Percentiles rank a stretch among this genome's conserved stretches.
phyloP scores from a whole-genome alignment of 2,113 vertebrate genomes.

The Siphamia tubifer region DNA sequence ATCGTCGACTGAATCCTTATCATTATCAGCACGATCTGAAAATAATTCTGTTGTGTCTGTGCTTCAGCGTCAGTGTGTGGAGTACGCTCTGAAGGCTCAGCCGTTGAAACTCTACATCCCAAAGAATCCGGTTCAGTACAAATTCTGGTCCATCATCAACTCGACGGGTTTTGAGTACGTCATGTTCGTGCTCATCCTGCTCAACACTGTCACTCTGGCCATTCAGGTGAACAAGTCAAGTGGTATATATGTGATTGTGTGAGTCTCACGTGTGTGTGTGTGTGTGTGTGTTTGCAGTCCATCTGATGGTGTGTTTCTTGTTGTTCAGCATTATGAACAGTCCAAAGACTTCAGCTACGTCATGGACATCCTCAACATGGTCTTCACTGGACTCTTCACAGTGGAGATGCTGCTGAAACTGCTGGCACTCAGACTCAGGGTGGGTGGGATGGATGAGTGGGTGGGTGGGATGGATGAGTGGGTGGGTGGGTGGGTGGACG shows the following conservation, averaged over 20 bases:
- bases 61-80: conserved; percentile 89
- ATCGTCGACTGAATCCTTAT: too few relatives aligned
- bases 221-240: conserved; percentile 79
- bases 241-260: neutral
- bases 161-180: conserved; percentile 92
- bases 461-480: too few relatives aligned
- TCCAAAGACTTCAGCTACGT: conserved; percentile 88
- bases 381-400: conserved; percentile 93
- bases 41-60: neutral
- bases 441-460: too few relatives aligned
- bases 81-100: conserved; percentile 91
- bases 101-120: conserved; percentile 92
- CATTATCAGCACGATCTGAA: too few relatives aligned
- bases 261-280: conserved; percentile 25
- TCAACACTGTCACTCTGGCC: conserved; percentile 92
- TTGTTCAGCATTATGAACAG: conserved; percentile 89
- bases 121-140: conserved; percentile 89
- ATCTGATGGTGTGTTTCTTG: neutral
- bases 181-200: conserved; percentile 94
- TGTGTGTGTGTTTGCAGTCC: neutral
- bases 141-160: conserved; percentile 93
- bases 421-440: conserved; percentile 89
- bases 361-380: conserved; percentile 96
- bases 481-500: too few relatives aligned
- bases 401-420: conserved; percentile 94